These are phyloP conservation scores for Ctenodactylus gundi DNA, from an alignment of 2,113 vertebrate genomes.

Conservation along the genomic window DNA sequence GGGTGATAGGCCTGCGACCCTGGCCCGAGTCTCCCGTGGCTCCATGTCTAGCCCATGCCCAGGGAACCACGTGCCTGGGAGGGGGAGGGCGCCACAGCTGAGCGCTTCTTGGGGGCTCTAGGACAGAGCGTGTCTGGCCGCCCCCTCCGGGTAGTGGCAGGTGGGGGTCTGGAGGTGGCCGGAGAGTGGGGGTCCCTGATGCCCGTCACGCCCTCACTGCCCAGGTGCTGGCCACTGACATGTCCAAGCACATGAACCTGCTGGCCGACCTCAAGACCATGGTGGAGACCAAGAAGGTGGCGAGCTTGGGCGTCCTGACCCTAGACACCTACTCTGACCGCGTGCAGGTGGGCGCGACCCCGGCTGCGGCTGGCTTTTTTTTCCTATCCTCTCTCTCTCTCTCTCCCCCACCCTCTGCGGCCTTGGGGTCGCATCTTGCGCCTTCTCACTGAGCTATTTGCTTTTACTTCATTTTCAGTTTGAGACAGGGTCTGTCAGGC, in stretches of 20 bases:
- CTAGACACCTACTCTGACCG: constrained; percentile 95
- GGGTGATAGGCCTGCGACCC: no score
- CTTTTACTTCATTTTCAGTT: no score
- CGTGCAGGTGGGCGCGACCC: constrained; percentile 88
- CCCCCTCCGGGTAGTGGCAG: neutral
- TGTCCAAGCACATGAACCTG: constrained; percentile 97
- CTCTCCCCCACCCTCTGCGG: no score
- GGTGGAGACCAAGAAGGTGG: constrained; percentile 98
- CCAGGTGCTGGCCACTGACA: constrained; percentile 95
- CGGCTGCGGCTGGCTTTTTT: rapidly evolving
- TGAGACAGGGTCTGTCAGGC: no score
- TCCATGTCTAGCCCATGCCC: no score
- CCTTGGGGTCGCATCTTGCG: no score
- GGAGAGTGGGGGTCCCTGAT: neutral
- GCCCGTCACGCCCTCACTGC: neutral
- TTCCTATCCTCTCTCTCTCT: neutral
- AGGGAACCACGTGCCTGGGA: no score
- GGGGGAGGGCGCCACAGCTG: no score
- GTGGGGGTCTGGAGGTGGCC: neutral
- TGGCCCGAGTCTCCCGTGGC: no score
- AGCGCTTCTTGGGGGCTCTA: neutral
- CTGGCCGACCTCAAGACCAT: constrained; percentile 96
- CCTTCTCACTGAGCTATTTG: no score
- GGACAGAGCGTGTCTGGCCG: no score
- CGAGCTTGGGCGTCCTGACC: constrained; percentile 93